Evolutionary conservation across 2,113 vertebrate genomes (phyloP), one percentile per base, ranked within the genome.

Genomic region (Datnioides undecimradiatus): DNA sequence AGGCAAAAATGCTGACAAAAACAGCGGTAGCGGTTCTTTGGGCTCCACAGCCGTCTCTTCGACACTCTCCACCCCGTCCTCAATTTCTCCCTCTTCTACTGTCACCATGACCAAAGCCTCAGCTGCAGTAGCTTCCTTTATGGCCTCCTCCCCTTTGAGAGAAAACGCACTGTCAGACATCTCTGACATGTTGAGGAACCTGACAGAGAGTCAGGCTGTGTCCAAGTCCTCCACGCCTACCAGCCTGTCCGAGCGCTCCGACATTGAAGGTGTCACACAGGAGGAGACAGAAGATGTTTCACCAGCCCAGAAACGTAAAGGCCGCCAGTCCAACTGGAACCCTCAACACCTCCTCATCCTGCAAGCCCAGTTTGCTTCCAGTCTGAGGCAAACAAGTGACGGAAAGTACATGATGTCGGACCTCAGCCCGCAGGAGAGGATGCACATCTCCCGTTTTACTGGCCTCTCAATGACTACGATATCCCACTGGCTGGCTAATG

Each of bases 121-220:
- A 75, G 97, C 98, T 75, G 97, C 97, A 78, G 96, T 99, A 80
- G 97, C 95, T 73, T 98, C 98, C 29, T 99, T 99, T 94, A 97
- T 99, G 97, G 98, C 97, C 81, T 96, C 92, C 88, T 99, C 98
- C 82, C 98, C 98, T 73, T 93, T 99, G 87, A 97, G 97, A 51
- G 98, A 99, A 96, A 99, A 99, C 48, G 98, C 98, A 91, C 94
- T 99, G 92, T 99, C 98, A 62, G 98, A 99, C 94, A 99, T 99
- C 73, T 99, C 98, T 41, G 98, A 99, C 92, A 99, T 99, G 98
- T 95, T 99, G 91, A 97, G 97, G 90, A 99, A 99, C 95, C 93
- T 99, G 93, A 99, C 98, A 73, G 98, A 99, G 94, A 98, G 97
- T 92, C 97, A 99, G 91, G 93, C 94, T 12, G 52, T 92, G 73